Evolutionary conservation across 2,797 vertebrate genomes (phyloP).

Genomic region (Diplodus sargus): DNA sequence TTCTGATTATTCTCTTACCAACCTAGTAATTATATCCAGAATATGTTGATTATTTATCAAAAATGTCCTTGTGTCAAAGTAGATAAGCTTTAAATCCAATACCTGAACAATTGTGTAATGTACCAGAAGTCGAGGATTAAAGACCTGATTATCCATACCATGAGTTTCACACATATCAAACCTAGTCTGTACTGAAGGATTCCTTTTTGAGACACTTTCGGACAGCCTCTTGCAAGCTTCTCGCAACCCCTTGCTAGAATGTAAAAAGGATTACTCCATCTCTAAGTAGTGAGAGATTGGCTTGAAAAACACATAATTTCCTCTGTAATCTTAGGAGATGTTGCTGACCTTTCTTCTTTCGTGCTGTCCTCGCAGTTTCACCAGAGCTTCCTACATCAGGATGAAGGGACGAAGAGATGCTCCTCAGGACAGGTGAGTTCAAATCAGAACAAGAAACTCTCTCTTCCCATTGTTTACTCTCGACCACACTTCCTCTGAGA

Average conservation of each 20-base stretch:
- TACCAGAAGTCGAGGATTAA: constrained; percentile 1
- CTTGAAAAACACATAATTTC: neutral
- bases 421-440: constrained; percentile 75
- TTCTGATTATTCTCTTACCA: too few relatives aligned
- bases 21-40: too few relatives aligned
- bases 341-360: constrained; percentile 17
- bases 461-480: constrained; percentile 16
- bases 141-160: neutral
- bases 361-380: constrained; percentile 43
- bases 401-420: constrained; percentile 67
- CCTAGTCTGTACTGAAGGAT: too few relatives aligned
- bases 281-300: constrained; percentile 10
- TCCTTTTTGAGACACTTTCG: neutral
- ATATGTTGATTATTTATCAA: too few relatives aligned
- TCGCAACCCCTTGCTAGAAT: constrained; percentile 23
- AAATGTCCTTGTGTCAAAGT: too few relatives aligned
- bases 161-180: neutral
- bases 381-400: constrained; percentile 42
- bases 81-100: too few relatives aligned
- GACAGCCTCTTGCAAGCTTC: neutral
- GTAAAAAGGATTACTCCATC: constrained; percentile 32
- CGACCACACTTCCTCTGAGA: neutral
- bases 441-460: neutral
- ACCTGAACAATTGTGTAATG: neutral
- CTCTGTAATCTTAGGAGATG: neutral